Conservation (phyloP, 2,797 vertebrate species). For the Acanthurus lineatus region DNA sequence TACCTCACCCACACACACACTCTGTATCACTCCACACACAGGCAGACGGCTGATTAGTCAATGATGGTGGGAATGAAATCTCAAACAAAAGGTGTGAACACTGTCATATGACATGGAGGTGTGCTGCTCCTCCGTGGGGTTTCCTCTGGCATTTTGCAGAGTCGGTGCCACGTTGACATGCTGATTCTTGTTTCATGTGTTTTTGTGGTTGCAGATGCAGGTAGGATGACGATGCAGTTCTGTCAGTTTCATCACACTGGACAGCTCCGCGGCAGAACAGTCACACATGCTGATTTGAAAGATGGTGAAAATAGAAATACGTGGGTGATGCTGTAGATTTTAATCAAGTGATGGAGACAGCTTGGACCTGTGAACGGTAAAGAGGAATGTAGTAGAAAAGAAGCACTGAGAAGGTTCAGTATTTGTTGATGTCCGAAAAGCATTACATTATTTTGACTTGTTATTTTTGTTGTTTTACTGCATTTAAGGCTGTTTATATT, state of each 20-base stretch:
- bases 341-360: not conserved
- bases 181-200: constrained; percentile 29
- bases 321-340: not conserved
- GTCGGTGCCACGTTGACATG: constrained; percentile 47
- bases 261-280: constrained; percentile 1
- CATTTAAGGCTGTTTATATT: not conserved
- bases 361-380: not conserved
- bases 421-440: constrained; percentile 2
- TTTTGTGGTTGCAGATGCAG: constrained; percentile 31
- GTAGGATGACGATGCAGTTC: constrained; percentile 25
- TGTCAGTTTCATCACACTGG: constrained; percentile 34
- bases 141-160: constrained; percentile 65
- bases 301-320: not conserved
- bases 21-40: constrained; percentile 61
- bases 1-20: constrained; percentile 68
- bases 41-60: constrained; percentile 74
- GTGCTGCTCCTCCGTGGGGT: constrained; percentile 52
- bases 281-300: not conserved
- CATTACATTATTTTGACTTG: not conserved
- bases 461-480: not conserved
- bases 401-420: not conserved
- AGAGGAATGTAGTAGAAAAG: not conserved
- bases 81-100: constrained; percentile 58
- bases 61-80: constrained; percentile 64
- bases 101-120: constrained; percentile 56